Conservation (phyloP, 2,797 vertebrate genomes). For the Siniperca scherzeri region DNA sequence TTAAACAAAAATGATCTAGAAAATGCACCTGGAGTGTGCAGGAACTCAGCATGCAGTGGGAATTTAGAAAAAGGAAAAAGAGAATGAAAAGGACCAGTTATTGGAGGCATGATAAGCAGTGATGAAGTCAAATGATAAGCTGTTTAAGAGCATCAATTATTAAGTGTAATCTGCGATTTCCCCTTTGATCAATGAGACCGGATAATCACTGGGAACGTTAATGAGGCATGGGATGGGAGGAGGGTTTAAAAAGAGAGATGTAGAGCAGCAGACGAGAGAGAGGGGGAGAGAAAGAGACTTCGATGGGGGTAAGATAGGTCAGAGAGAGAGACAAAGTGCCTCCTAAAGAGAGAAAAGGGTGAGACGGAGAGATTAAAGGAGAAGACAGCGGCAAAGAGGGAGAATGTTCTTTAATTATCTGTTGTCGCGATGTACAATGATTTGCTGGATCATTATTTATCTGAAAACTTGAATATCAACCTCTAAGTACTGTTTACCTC, state of each 20-base stretch:
- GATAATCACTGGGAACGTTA: constrained; percentile 55
- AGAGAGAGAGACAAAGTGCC: not conserved
- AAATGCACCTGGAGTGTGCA: constrained; percentile 1
- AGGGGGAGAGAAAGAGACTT: not conserved
- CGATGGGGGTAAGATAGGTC: not conserved
- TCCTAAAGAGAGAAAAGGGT: not conserved
- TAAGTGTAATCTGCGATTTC: constrained; percentile 47
- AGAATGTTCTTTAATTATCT: not conserved
- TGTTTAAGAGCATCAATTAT: constrained; percentile 68
- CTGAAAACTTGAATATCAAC: not conserved
- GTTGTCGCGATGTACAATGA: not conserved
- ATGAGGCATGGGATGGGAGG: constrained; percentile 59
- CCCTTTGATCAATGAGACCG: constrained; percentile 56
- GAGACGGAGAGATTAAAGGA: constrained; percentile 1
- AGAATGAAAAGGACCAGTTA: not conserved
- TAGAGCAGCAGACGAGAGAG: not conserved
- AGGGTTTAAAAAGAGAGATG: constrained; percentile 26
- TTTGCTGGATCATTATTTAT: not conserved
- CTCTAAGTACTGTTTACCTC: not conserved
- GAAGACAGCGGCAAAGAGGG: not conserved
- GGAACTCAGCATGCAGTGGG: not conserved
- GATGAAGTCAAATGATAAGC: constrained; percentile 33
- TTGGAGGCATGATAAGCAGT: not conserved
- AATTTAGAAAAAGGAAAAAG: not conserved
- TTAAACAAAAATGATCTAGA: constrained; percentile 25